Evolutionary conservation across 2,888 invertebrate species (phyloP), one percentile per base, ranked within the genome.

Genomic region (Eilema sororculum): DNA sequence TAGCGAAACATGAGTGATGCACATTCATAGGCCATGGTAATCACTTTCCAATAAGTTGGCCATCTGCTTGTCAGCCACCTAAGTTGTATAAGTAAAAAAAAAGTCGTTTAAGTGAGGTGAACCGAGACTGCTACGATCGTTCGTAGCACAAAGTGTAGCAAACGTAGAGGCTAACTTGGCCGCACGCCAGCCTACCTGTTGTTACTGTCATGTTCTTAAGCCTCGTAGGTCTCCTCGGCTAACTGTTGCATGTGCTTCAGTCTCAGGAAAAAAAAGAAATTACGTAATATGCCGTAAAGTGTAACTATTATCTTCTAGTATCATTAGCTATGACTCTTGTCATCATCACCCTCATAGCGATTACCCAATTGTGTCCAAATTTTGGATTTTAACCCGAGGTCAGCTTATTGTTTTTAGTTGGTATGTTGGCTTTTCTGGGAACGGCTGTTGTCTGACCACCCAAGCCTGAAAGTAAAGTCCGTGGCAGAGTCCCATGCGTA

Each of bases 161-260:
- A 79, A 83, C 79, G 88, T 87, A 86, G 88, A 85, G 82, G 79
- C 83, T 83, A 75, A 83, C 79, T 91, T 93, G 94, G 94, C 94
- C 79, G 83, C 69, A 73, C 80, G 95, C 95, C 95, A 95, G 92
- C 87, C 87, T 91, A 94, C 93, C 93, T 94, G 94, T 95, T 94
- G 95, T 90, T 85, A 85, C 87, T 87, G 86, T 85, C 88, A 89
- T 90, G 87, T 91, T 88, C 88, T 87, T 86, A 84, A 86, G 84
- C 84, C 75, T 72, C 78, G 73, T 86, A 84, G 83, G 84, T 86
- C 85, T 84, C 69, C 72, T 74, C 57, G 16, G 63, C 76, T 80
- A 87, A 86, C 87, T 88, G 88, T 88, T 88, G 88, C 85, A 85
- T 84, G 83, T 68, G 74, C 75, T 80, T 70, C 58, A 74, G 63